Evolutionary conservation across 1,140 invertebrate species (phyloP), one percentile per base, ranked within the genome.

Genomic region (Adoxophyes honmai): DNA sequence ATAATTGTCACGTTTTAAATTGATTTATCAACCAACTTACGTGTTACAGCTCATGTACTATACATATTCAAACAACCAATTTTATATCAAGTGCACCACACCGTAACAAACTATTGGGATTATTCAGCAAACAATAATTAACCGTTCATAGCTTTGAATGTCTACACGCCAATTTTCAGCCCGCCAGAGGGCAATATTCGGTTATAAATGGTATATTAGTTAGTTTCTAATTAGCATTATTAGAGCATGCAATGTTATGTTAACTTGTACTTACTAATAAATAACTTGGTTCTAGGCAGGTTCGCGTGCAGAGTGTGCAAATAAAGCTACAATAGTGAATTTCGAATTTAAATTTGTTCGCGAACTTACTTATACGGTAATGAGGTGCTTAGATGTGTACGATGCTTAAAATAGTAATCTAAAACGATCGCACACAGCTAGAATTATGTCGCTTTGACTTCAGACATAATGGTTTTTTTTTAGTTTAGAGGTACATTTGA

Each of bases 131-230:
- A 48, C 21, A 48, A 48, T 48, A 48, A 48, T 48, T 48, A 18
- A 48, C 18, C n/a, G 18, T 13, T 28, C 18, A 48, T 48, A 18
- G 42, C 42, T 48, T 28, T 6, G 21, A 18, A 48, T 21, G 42
- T 48, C 42, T 48, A 48, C 42, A 48, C 42, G 42, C 42, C 9
- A 48, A 48, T 21, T 48, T 48, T 28, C 42, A n/a, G n/a, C 16
- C 21, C 42, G 42, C 42, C 42, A 21, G 42, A 18, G 42, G 42
- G 16, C 16, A 48, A 48, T 48, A 48, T 48, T 48, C 42, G 42
- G 42, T 48, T 48, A 48, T 48, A 48, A 48, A 48, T 48, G 42
- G 42, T 48, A 33, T 48, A 48, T 48, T 48, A 48, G 42, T 48
- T 28, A 48, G 42, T 48, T 48, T 33, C 42, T 48, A 48, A 48